A percentile compares a stretch with the other conserved stretches of the same genome.
phyloP scores from a whole-genome alignment of 2,113 vertebrate species.

The Microcebus griseorufus region DNA sequence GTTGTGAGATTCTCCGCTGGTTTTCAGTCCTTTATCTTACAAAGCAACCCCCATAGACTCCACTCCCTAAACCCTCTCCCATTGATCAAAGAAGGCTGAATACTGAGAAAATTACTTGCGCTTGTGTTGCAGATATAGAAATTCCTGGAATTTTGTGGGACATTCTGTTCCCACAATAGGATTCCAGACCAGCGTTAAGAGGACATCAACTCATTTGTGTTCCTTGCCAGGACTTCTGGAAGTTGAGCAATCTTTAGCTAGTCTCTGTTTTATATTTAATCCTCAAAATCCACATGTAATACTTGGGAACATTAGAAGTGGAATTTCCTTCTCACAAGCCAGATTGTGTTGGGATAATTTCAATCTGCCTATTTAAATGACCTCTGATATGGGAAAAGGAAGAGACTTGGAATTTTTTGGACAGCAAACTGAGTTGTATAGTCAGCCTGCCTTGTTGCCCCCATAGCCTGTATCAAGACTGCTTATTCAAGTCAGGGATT shows the following conservation, averaged over 20 bases:
- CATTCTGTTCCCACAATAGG: constrained; percentile 27
- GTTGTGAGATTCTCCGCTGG: neutral
- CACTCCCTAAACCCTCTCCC: neutral
- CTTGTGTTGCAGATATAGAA: constrained; percentile 38
- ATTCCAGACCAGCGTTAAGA: constrained; percentile 38
- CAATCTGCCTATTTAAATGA: constrained; percentile 36
- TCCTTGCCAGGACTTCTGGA: neutral
- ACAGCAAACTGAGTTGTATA: neutral
- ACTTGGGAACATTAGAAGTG: neutral
- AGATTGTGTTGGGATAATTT: constrained; percentile 42
- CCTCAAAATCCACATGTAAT: constrained; percentile 44
- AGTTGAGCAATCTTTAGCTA: constrained; percentile 48
- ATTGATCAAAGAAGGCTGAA: neutral
- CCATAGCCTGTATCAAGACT: neutral
- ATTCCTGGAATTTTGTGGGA: constrained; percentile 30
- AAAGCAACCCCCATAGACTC: neutral
- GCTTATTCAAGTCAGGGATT: neutral
- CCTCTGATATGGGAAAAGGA: neutral
- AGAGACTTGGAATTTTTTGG: constrained; percentile 17
- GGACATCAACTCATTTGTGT: neutral
- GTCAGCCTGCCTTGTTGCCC: neutral
- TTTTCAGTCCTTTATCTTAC: neutral
- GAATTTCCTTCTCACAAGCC: constrained; percentile 10
- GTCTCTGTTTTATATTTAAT: constrained; percentile 51
- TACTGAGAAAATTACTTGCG: constrained; percentile 27